Evolutionary conservation across 2,797 vertebrate species (phyloP), one percentile per base, ranked within the genome.

Genomic region (Gymnoscopelus braueri): DNA sequence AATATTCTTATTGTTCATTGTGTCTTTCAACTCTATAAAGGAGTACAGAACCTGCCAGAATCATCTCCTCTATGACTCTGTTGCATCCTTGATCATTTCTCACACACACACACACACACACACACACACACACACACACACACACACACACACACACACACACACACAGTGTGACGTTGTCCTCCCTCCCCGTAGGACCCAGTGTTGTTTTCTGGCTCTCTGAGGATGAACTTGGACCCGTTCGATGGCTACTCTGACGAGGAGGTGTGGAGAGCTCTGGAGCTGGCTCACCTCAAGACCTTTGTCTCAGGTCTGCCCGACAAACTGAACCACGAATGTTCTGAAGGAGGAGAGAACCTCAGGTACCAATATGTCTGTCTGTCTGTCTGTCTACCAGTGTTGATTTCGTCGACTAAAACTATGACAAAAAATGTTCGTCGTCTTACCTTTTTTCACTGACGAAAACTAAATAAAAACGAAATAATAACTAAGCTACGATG

Each of bases 211-310:
- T 98, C 97, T n/a, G 98, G 98, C 55, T 94, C 97, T 68, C 87
- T 99, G 72, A 94, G 96, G 57, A 99, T 99, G 97, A 99, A 99
- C 80, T 91, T 99, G 60, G 98, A 99, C 86, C 98, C 97, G 0
- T 99, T 98, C 13, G 89, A 94, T 83, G 87, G 88, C 62, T 95
- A 97, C 87, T 92, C 95, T 0, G 97, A 99, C 14, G 96, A 96
- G 7, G 97, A 98, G 0, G 71, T 98, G 11, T 98, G 96, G 98
- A 94, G 65, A 3, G 90, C 96, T 29, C 89, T 99, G 87, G 97
- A 99, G 80, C 87, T 96, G 53, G 95, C 97, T 26, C 97, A 99
- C 83, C 92, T 99, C 64, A 98, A 96, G 81, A 94, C 39, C 84
- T 99, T 98, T 23, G 95, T 99, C 0, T 95, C 95, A 0, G 79